Base-by-base conservation (phyloP, 1,140 invertebrate genomes). In the Streblospio benedicti region DNA sequence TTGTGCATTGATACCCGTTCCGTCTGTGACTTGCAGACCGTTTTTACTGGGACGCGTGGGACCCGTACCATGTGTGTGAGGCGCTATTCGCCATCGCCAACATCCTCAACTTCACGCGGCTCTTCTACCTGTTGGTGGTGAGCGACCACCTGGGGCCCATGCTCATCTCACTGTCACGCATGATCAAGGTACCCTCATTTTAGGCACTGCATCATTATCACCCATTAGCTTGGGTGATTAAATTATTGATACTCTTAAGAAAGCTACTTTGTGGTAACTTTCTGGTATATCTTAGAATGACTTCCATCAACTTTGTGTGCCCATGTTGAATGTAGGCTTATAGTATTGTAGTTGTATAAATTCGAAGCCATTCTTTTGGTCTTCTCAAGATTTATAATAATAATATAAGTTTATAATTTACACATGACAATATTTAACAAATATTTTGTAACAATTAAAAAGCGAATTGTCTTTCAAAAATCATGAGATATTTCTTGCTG, bases 101-200 rank as follows among this genome's bases (percentile, higher is more conserved):
- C 45, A 59, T 67, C n/a, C 41, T 67, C 25, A 63, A 56, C 31
- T 67, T 67, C 55, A 41, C 60, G 9, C 38, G 62, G 45, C 43
- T 67, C n/a, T 63, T 57, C 38, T 59, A 64, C 41, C 20, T 65
- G 3, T 35, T 67, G 2, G 57, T 64, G n/a, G 61, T 65, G 4
- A 60, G 58, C 55, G 64, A 67, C 33, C 59, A 65, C 43, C 54
- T 67, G 6, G 66, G 66, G 32, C 66, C 66, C 4, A 45, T 67
- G 38, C 66, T 67, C 52, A 63, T 67, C 12, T 63, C 66, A 14
- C 33, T 67, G n/a, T 58, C 53, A 18, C 51, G 62, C 44, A 67
- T 67, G 66, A 66, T 67, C 23, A 64, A 50, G 53, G 65, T 66
- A 52, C 51, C 28, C 0, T 14, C 16, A 30, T 57, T 25, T n/a